Conservation (phyloP, 2,113 vertebrate species). For the Percopsis transmontana region DNA sequence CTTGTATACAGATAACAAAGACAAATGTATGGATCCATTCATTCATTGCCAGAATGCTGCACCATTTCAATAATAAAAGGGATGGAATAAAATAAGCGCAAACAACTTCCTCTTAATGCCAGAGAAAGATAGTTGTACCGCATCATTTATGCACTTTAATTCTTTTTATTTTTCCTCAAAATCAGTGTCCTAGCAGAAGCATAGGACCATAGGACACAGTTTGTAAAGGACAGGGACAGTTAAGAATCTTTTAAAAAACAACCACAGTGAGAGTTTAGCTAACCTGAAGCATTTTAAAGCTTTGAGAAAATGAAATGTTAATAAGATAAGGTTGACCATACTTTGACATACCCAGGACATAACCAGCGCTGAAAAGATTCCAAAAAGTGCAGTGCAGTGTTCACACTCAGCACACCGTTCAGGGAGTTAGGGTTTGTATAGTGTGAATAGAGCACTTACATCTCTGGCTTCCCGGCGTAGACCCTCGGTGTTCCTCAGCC, state of each 20-base stretch:
- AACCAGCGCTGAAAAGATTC: not conserved
- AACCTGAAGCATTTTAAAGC: not conserved
- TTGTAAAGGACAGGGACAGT: not conserved
- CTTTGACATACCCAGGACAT: not conserved
- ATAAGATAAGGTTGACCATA: not conserved
- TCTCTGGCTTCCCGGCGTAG: conserved; percentile 77
- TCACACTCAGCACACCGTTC: not conserved
- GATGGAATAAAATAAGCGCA: conserved; percentile 24
- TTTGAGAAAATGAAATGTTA: not conserved
- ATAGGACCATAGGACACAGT: conserved; percentile 1
- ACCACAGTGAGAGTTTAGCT: not conserved
- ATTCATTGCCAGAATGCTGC: conserved; percentile 1
- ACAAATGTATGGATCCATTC: conserved; percentile 16
- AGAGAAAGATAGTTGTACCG: not conserved
- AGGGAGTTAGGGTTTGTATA: not conserved
- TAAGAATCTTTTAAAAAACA: not conserved
- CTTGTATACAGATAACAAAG: too few species aligned
- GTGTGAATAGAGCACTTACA: conserved; percentile 78
- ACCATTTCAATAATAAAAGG: conserved; percentile 21
- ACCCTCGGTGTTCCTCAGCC: conserved; percentile 85
- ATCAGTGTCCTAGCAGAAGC: conserved; percentile 3
- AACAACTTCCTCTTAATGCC: conserved; percentile 26
- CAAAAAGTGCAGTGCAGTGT: not conserved
- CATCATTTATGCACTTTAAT: not conserved
- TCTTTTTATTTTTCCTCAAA: not conserved